Evolutionary conservation across 2,888 invertebrate genomes (phyloP).

Genomic region (Agriopis marginaria): DNA sequence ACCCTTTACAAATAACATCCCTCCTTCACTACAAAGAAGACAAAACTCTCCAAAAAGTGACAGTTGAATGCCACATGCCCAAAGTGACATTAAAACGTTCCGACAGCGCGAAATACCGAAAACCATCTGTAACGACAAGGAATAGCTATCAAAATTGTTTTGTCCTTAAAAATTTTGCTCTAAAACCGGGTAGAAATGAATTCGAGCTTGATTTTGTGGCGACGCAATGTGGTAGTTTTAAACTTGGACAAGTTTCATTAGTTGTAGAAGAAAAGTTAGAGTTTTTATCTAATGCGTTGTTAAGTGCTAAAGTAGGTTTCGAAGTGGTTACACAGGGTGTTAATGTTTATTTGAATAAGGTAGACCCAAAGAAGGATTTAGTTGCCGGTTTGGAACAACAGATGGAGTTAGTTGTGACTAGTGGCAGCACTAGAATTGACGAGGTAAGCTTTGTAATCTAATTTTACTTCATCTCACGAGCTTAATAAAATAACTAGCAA

Average conservation of each 20-base stretch:
- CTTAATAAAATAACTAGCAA: too few species aligned
- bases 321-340: conserved; percentile 85
- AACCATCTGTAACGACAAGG: conserved; percentile 88
- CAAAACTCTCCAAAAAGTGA: conserved; percentile 91
- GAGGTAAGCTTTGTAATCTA: conserved; percentile 81
- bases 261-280: conserved; percentile 89
- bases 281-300: conserved; percentile 89
- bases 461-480: not conserved
- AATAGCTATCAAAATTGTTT: conserved; percentile 89
- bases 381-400: conserved; percentile 93
- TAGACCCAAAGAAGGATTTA: conserved; percentile 88
- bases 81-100: conserved; percentile 89
- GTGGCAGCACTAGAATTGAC: conserved; percentile 92
- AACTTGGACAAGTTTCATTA: conserved; percentile 90
- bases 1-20: conserved; percentile 88
- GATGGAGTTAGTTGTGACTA: conserved; percentile 90
- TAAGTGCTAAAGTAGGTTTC: conserved; percentile 82
- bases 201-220: conserved; percentile 87
- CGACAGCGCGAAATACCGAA: conserved; percentile 90
- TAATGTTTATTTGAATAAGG: conserved; percentile 81
- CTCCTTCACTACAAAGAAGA: conserved; percentile 94
- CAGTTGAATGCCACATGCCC: conserved; percentile 89
- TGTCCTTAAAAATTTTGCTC: conserved; percentile 73
- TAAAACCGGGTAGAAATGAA: conserved; percentile 89
- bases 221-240: conserved; percentile 89